Evolutionary conservation across 2,888 invertebrate genomes (phyloP).

Genomic region (Dasysyrphus tricinctus): DNA sequence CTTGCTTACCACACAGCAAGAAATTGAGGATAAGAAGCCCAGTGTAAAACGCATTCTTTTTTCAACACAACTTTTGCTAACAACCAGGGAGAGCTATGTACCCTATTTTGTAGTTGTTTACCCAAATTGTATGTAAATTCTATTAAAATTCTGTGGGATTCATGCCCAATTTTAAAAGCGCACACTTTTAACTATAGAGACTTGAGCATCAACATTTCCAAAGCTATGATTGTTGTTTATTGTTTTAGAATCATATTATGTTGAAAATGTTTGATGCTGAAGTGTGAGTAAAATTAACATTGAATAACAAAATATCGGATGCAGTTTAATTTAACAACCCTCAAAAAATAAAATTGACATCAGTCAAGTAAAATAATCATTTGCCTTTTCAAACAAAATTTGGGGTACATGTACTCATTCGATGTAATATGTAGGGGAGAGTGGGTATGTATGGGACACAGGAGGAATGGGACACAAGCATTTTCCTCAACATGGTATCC

Average conservation of each 20-base stretch:
- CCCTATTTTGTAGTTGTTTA: no score
- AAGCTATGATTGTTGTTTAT: not conserved
- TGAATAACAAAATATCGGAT: not conserved
- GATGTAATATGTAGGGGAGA: no score
- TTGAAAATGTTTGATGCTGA: not conserved
- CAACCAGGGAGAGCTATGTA: no score
- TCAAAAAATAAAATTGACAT: conserved; percentile 10
- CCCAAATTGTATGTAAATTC: not conserved
- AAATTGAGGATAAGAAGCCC: no score
- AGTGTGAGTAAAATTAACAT: not conserved
- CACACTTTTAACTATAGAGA: not conserved
- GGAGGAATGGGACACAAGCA: no score
- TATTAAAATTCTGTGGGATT: not conserved
- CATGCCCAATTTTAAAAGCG: not conserved
- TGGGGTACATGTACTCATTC: conserved; percentile 9
- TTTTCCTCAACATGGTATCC: no score
- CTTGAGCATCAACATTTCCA: not conserved
- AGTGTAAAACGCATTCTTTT: no score
- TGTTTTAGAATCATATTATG: not conserved
- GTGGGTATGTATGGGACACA: no score
- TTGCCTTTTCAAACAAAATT: conserved; percentile 22
- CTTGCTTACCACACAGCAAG: no score
- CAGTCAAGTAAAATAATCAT: conserved; percentile 1
- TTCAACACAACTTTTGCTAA: no score
- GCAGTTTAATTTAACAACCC: conserved; percentile 8